phyloP scores from a whole-genome alignment of 2,888 invertebrate genomes.

The Amblyjoppa proteus region DNA sequence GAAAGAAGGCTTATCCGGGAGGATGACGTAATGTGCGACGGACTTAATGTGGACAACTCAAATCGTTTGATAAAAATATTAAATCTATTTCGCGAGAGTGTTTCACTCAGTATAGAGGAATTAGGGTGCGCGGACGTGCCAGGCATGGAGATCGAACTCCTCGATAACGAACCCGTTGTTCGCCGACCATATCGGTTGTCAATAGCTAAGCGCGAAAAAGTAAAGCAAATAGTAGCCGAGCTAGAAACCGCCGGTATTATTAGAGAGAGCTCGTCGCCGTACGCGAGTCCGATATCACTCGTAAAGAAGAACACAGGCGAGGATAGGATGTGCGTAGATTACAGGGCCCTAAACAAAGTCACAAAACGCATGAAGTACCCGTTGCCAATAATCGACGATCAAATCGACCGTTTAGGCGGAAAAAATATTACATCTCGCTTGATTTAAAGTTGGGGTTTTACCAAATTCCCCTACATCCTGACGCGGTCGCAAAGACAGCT shows the following conservation, averaged over 20 bases:
- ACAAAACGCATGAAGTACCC: too few species aligned
- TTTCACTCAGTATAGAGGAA: too few species aligned
- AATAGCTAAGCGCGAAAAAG: constrained; percentile 64
- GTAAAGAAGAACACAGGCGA: too few species aligned
- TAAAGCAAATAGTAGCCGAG: constrained; percentile 64
- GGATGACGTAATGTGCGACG: too few species aligned
- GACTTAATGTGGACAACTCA: too few species aligned
- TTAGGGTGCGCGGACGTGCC: constrained; percentile 21
- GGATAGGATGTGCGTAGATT: too few species aligned
- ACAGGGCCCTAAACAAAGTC: too few species aligned
- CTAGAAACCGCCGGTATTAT: constrained; percentile 65
- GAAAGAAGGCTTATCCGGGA: too few species aligned
- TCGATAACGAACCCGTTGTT: constrained; percentile 59
- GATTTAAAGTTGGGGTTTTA: constrained; percentile 78
- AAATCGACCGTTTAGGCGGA: constrained; percentile 76
- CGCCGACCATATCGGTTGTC: constrained; percentile 68
- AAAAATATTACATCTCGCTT: constrained; percentile 75
- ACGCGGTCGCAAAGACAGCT: constrained; percentile 77
- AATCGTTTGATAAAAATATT: too few species aligned
- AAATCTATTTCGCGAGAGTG: not conserved
- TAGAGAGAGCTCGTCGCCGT: too few species aligned
- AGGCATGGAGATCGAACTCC: constrained; percentile 68
- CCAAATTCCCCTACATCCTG: constrained; percentile 78
- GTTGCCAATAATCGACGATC: constrained; percentile 9
- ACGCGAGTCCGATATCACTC: too few species aligned